phyloP scores from a whole-genome alignment of 2,113 vertebrate species.

The Epinephelus fuscoguttatus region DNA sequence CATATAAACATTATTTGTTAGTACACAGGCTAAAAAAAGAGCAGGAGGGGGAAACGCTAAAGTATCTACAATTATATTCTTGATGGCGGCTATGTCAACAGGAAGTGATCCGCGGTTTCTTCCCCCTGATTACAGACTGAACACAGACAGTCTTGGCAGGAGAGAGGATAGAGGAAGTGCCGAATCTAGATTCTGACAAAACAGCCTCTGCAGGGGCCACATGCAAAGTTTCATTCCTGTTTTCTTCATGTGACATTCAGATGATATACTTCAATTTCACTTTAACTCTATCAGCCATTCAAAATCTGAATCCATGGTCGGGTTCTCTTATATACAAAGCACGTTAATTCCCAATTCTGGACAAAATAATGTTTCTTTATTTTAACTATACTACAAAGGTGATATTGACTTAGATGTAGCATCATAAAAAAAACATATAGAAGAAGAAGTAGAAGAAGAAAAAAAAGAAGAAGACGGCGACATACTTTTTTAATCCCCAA shows the following conservation, averaged over 20 bases:
- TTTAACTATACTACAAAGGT: neutral
- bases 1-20: neutral
- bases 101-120: conserved; percentile 68
- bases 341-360: neutral
- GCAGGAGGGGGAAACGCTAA: conserved; percentile 29
- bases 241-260: conserved; percentile 61
- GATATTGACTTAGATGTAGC: neutral
- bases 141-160: conserved; percentile 51
- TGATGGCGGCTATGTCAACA: conserved; percentile 53
- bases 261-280: conserved; percentile 19
- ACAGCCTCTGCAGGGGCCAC: conserved; percentile 27
- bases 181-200: conserved; percentile 54
- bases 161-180: conserved; percentile 69
- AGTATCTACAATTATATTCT: conserved; percentile 23
- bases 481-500: too few species aligned
- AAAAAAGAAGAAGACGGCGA: too few species aligned
- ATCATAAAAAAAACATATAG: neutral
- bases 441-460: too few species aligned
- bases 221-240: conserved; percentile 62
- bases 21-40: conserved; percentile 38
- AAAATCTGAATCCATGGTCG: neutral
- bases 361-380: neutral
- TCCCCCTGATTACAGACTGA: conserved; percentile 74
- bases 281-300: neutral
- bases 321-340: neutral